These are phyloP conservation scores for Atrichornis clamosus DNA, from an alignment of 2,113 vertebrate genomes.

Conservation along the genomic window DNA sequence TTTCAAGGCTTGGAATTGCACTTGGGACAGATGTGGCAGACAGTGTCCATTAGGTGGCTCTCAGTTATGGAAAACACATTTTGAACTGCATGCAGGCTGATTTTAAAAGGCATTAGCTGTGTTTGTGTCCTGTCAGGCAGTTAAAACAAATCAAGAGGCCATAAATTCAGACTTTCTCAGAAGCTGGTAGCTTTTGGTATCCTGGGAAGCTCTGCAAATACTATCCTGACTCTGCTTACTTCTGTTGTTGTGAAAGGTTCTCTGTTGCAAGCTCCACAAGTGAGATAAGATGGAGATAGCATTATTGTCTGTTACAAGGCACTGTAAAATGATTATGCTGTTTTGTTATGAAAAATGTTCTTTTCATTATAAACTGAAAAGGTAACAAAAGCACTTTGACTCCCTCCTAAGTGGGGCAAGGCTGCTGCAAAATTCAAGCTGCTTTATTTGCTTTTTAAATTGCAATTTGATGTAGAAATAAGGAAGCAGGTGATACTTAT, in stretches of 20 bases:
- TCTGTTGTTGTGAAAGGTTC: not conserved
- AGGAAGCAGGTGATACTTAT: not conserved
- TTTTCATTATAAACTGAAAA: not conserved
- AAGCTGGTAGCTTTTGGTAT: not conserved
- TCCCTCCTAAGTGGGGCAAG: not conserved
- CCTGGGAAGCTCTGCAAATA: not conserved
- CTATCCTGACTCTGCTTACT: not conserved
- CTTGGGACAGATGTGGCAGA: accelerated
- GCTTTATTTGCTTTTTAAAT: not conserved
- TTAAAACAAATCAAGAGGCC: not conserved
- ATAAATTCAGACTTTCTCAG: not conserved
- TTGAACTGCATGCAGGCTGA: accelerated
- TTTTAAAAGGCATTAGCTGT: not conserved
- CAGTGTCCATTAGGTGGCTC: constrained; percentile 14
- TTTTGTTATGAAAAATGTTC: not conserved
- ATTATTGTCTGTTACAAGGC: not conserved
- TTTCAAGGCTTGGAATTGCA: accelerated
- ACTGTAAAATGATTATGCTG: not conserved
- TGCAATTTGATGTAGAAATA: not conserved
- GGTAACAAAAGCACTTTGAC: not conserved
- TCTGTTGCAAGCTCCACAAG: not conserved
- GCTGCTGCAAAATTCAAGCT: not conserved
- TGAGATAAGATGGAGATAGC: not conserved
- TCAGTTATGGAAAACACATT: not conserved
- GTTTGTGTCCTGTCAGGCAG: not conserved